A percentile compares a stretch with the other conserved stretches of the same genome.
These are phyloP conservation scores for Drosophila pruinosa DNA, from an alignment of 1,140 invertebrate genomes.

Conservation along the genomic window DNA sequence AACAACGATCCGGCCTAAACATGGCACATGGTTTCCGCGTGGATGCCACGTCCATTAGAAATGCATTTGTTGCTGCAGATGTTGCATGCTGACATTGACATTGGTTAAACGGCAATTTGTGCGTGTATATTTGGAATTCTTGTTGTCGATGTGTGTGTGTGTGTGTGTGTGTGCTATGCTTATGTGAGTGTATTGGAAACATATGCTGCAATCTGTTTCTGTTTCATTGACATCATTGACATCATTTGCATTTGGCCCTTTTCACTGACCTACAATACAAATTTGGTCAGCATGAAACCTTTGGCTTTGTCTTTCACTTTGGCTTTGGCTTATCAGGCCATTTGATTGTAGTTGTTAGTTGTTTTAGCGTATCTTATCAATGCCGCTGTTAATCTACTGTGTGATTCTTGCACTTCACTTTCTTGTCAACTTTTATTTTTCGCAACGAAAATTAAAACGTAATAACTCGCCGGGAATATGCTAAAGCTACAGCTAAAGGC, in stretches of 20 bases:
- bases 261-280: conserved; percentile 55
- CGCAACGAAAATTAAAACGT: conserved; percentile 71
- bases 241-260: conserved; percentile 34
- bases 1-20: conserved; percentile 50
- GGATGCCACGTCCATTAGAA: conserved; percentile 74
- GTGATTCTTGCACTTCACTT: conserved; percentile 61
- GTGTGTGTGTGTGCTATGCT: conserved; percentile 20
- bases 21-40: conserved; percentile 69
- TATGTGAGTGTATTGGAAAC: conserved; percentile 67
- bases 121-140: conserved; percentile 51
- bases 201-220: conserved; percentile 57
- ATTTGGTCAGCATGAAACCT: conserved; percentile 5
- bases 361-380: conserved; percentile 59
- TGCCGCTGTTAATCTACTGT: conserved; percentile 55
- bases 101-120: conserved; percentile 73
- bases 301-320: neutral
- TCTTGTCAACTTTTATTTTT: conserved; percentile 59
- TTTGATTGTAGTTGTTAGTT: conserved; percentile 15
- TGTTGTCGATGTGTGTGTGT: neutral
- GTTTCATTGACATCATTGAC: conserved; percentile 70
- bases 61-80: conserved; percentile 61
- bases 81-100: conserved; percentile 72
- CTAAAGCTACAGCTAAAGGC: neutral
- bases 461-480: conserved; percentile 21
- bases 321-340: conserved; percentile 45